Percentiles rank a stretch among this genome's conserved stretches.
phyloP scores from a whole-genome alignment of 2,113 vertebrate genomes.

The Oenanthe melanoleuca region DNA sequence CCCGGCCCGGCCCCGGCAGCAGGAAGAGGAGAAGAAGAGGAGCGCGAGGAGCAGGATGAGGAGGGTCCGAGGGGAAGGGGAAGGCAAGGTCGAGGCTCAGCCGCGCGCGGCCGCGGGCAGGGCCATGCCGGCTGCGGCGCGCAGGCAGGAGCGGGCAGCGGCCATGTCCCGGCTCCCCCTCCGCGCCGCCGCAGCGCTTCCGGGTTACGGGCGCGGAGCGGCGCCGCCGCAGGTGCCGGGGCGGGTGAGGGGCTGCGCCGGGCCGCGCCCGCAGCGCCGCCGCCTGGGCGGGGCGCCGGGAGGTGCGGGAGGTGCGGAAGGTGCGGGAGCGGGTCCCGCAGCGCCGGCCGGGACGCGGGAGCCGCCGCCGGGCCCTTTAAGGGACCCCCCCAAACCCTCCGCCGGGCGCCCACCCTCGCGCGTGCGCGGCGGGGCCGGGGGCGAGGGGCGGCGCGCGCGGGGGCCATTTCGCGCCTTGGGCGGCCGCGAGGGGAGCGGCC shows the following conservation, averaged over 20 bases:
- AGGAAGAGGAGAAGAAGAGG: background rate
- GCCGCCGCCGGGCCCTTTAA: no score
- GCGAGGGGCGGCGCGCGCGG: accelerated
- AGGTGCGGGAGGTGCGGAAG: no score
- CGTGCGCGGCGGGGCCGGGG: background rate
- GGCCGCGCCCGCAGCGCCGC: no score
- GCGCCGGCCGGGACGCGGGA: no score
- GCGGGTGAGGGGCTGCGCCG: no score
- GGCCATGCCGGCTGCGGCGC: slow-evolving; percentile 35
- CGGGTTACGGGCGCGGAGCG: no score
- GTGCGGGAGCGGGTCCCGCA: no score
- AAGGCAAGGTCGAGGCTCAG: slow-evolving; percentile 19
- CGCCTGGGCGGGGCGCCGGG: no score
- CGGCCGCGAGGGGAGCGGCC: background rate
- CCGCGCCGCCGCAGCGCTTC: no score
- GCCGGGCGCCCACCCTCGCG: background rate
- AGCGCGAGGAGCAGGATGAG: background rate
- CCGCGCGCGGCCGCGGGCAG: background rate
- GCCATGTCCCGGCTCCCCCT: no score
- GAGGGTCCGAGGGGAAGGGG: background rate
- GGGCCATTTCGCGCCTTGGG: background rate
- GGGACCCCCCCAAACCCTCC: no score
- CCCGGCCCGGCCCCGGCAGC: background rate
- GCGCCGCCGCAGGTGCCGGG: no score
- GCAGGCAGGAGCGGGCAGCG: slow-evolving; percentile 15